Conservation (phyloP, 1,140 invertebrate genomes). For the Harpegnathos saltator region DNA sequence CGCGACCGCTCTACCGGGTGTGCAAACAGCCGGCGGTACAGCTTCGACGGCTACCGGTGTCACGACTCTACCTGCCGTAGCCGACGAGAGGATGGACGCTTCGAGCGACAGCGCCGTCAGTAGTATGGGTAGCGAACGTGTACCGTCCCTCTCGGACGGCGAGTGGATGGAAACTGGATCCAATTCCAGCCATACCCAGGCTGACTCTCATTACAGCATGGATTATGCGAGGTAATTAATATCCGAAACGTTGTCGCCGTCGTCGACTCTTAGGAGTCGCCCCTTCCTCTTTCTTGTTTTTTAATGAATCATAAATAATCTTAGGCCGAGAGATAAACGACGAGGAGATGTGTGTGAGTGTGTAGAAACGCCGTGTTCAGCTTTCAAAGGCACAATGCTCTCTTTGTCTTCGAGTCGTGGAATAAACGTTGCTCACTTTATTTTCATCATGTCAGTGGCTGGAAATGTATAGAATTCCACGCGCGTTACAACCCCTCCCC, state of each 20-base stretch:
- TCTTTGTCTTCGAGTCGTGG: not conserved
- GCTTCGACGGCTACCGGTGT: constrained; percentile 76
- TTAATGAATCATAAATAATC: constrained; percentile 5
- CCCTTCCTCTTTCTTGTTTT: not conserved
- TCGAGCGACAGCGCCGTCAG: constrained; percentile 95
- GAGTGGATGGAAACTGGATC: constrained; percentile 95
- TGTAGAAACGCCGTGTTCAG: too few relatives aligned
- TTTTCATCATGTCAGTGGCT: constrained; percentile 4
- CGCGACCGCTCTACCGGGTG: constrained; percentile 81
- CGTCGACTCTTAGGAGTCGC: too few relatives aligned
- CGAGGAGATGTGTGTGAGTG: not conserved
- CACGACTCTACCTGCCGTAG: constrained; percentile 75
- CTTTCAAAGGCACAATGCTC: not conserved
- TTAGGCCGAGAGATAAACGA: not conserved
- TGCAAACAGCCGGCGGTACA: constrained; percentile 75
- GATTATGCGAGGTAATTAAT: constrained; percentile 84
- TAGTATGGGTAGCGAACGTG: constrained; percentile 96
- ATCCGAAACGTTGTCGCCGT: not conserved
- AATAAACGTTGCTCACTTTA: not conserved
- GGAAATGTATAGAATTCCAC: not conserved
- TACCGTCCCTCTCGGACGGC: constrained; percentile 93
- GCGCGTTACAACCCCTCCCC: too few relatives aligned
- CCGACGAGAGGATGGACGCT: constrained; percentile 91
- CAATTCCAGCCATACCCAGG: constrained; percentile 91
- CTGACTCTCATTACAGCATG: constrained; percentile 87